A percentile compares a stretch with the other conserved stretches of the same genome.
These are phyloP conservation scores for Bathynomus jamesi DNA, from an alignment of 1,140 invertebrate genomes.

Conservation along the genomic window DNA sequence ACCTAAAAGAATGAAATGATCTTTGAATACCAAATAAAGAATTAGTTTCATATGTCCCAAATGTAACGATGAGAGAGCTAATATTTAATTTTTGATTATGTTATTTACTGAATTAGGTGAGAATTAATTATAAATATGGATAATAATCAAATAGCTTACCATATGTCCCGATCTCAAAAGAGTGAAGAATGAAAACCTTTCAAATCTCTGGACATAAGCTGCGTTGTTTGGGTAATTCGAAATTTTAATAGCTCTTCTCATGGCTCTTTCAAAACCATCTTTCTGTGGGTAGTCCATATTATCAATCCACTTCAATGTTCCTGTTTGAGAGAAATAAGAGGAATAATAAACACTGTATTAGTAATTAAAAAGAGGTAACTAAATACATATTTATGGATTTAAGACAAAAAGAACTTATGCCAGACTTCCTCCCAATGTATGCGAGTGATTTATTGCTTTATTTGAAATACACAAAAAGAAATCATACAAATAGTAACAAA, in stretches of 20 bases:
- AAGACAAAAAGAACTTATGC: not conserved
- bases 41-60: not conserved
- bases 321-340: conserved; percentile 41
- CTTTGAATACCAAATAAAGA: not conserved
- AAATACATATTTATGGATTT: not conserved
- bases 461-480: not conserved
- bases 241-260: conserved; percentile 50
- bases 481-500: too few species aligned
- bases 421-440: not conserved
- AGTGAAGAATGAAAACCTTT: too few species aligned
- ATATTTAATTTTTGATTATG: not conserved
- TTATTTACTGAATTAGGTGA: not conserved
- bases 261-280: conserved; percentile 47
- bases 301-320: conserved; percentile 62
- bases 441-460: not conserved
- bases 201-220: too few species aligned
- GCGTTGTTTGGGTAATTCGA: conserved; percentile 42
- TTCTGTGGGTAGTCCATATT: conserved; percentile 56
- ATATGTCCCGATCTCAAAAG: too few species aligned
- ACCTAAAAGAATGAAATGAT: conserved; percentile 45
- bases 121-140: not conserved
- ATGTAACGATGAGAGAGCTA: not conserved
- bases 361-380: not conserved
- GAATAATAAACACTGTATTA: conserved; percentile 1
- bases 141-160: conserved; percentile 27